Evolutionary conservation across 2,888 invertebrate species (phyloP), one percentile per base, ranked within the genome.

Genomic region (Himalopsyche tibetana): DNA sequence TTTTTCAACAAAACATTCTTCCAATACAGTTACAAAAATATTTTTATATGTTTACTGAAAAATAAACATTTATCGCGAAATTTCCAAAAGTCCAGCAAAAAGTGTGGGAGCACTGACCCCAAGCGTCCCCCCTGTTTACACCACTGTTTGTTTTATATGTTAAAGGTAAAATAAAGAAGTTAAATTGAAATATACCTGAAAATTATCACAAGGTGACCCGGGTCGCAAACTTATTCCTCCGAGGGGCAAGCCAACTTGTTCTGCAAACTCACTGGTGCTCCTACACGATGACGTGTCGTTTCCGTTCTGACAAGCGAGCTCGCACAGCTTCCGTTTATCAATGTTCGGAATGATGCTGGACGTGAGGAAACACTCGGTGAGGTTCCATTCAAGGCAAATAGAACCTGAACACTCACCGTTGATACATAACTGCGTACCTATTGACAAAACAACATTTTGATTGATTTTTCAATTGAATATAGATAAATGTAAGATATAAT

Each of bases 131-230:
- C 28, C 28, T 2, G 28, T 2, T 28, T 28, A 28, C 0, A 28
- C 28, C 28, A 28, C 28, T 28, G 3, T 8, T 63, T 63, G 63
- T 28, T 36, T 6, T 4, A 19, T 28, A 74, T 36, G 38, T 74
- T 19, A 15, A 36, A 36, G 40, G 17, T 38, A 17, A 80, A 28
- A 80, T 12, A 15, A 80, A 40, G 8, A 12, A 9, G 45, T 45
- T 2, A 45, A 45, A 9, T 11, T 45, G 45, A 45, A 45, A 19
- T 17, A 51, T 92, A 96, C 96, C 94, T 98, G 97, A 94, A 98
- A 99, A 92, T 99, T 99, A 92, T 99, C 99, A 92, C 99, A 99
- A 0, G 99, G 99, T 82, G 99, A 98, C 38, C 99, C 99, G 8
- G 99, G 99, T 83, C 98, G 94, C 88, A 99, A 92, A 89, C 96